Conservation (phyloP, 2,797 vertebrate genomes). For the Philypnodon macrostomus region DNA sequence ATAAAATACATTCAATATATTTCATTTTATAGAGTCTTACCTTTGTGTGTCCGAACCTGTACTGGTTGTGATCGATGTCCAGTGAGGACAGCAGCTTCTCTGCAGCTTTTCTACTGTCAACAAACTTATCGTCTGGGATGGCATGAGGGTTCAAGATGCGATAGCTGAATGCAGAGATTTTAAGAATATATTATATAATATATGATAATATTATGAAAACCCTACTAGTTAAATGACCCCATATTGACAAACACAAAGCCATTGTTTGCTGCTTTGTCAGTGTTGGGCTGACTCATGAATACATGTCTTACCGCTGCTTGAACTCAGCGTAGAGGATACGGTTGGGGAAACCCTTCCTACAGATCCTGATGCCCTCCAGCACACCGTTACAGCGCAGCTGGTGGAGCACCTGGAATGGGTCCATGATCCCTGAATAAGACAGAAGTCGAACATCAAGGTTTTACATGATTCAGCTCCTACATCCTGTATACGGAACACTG, state of each 20-base stretch:
- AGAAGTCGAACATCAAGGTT: slow-evolving; percentile 2
- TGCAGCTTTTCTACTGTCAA: slow-evolving; percentile 91
- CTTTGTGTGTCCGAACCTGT: slow-evolving; percentile 93
- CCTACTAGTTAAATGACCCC: background rate
- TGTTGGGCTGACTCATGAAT: too few relatives aligned
- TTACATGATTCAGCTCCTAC: background rate
- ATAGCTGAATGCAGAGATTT: slow-evolving; percentile 70
- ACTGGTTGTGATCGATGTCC: slow-evolving; percentile 86
- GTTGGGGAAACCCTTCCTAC: slow-evolving; percentile 92
- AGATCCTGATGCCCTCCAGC: slow-evolving; percentile 92
- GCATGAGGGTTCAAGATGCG: slow-evolving; percentile 89
- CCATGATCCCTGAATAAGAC: slow-evolving; percentile 81
- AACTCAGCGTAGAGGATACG: slow-evolving; percentile 89
- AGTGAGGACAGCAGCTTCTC: slow-evolving; percentile 88
- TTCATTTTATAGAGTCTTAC: slow-evolving; percentile 51
- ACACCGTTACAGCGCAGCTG: slow-evolving; percentile 92
- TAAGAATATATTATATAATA: slow-evolving; percentile 7
- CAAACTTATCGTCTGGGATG: slow-evolving; percentile 89
- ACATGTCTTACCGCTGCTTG: slow-evolving; percentile 82
- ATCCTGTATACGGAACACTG: background rate
- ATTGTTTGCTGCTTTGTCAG: background rate
- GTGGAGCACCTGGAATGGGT: slow-evolving; percentile 88
- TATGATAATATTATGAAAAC: background rate
- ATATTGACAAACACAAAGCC: too few relatives aligned
- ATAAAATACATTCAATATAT: background rate